Evolutionary conservation across 2,113 vertebrate genomes (phyloP).

Genomic region (Gasterosteus aculeatus): DNA sequence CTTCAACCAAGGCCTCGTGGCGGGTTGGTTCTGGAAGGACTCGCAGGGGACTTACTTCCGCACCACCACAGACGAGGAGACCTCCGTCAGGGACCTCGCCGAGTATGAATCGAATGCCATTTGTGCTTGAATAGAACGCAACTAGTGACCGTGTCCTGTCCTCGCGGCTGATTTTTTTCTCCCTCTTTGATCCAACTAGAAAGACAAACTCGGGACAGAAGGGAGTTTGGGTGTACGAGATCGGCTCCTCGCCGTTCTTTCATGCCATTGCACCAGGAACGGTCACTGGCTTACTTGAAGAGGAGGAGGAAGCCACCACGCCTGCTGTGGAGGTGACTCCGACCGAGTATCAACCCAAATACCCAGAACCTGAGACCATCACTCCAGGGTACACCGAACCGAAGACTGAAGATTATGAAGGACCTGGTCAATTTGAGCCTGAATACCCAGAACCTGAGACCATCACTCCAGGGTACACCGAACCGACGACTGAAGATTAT

Average conservation of each 20-base stretch:
- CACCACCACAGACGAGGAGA: constrained; percentile 80
- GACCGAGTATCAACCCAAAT: constrained; percentile 43
- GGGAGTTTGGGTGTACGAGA: constrained; percentile 93
- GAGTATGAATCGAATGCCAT: constrained; percentile 78
- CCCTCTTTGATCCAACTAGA: constrained; percentile 62
- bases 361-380: not conserved
- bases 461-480: not conserved
- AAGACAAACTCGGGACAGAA: constrained; percentile 86
- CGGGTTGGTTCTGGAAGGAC: constrained; percentile 73
- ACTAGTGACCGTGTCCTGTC: not conserved
- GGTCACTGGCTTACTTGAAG: constrained; percentile 44
- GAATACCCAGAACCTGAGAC: not conserved
- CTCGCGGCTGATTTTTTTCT: not conserved
- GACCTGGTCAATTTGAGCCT: not conserved
- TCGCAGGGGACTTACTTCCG: constrained; percentile 81
- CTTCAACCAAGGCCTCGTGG: constrained; percentile 85
- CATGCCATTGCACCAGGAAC: constrained; percentile 56
- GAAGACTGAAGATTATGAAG: not conserved
- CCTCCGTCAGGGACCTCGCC: constrained; percentile 82
- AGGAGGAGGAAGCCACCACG: not conserved
- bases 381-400: not conserved
- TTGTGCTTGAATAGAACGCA: not conserved
- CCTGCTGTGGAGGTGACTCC: constrained; percentile 8
- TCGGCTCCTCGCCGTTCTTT: constrained; percentile 80
- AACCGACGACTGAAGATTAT: not conserved